Evolutionary conservation across 1,140 invertebrate species (phyloP).

Genomic region (Charaxes varanes): DNA sequence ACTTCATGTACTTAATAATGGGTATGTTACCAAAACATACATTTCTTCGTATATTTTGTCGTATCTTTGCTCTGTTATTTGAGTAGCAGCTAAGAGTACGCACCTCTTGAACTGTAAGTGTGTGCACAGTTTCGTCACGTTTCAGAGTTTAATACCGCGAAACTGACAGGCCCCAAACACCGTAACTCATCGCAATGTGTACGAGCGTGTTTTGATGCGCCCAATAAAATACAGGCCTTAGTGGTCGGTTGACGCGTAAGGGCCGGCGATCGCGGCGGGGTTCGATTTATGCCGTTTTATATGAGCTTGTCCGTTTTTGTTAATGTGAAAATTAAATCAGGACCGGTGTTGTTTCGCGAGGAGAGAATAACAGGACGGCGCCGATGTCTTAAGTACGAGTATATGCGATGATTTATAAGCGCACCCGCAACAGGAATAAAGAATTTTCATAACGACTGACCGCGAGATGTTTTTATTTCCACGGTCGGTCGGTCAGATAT

Average conservation of each 20-base stretch:
- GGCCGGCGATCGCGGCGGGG: slow-evolving; percentile 37
- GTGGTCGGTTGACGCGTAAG: slow-evolving; percentile 24
- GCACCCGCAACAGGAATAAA: not conserved
- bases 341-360: slow-evolving; percentile 15
- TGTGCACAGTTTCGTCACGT: too few relatives aligned
- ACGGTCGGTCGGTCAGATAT: too few relatives aligned
- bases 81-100: too few relatives aligned
- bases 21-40: too few relatives aligned
- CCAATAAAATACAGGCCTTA: slow-evolving; percentile 47
- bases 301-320: slow-evolving; percentile 63
- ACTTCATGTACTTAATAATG: too few relatives aligned
- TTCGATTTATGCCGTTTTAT: slow-evolving; percentile 61
- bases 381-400: slow-evolving; percentile 5
- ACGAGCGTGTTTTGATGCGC: slow-evolving; percentile 33
- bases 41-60: too few relatives aligned
- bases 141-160: slow-evolving; percentile 21
- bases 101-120: too few relatives aligned
- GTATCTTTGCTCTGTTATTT: too few relatives aligned
- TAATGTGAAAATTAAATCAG: slow-evolving; percentile 66
- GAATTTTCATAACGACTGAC: not conserved
- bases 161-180: slow-evolving; percentile 57
- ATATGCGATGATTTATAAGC: not conserved
- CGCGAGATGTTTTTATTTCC: not conserved
- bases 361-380: slow-evolving; percentile 14
- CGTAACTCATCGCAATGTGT: slow-evolving; percentile 46